These are phyloP conservation scores for Argyresthia albistria DNA, from an alignment of 2,888 invertebrate genomes.

Conservation along the genomic window DNA sequence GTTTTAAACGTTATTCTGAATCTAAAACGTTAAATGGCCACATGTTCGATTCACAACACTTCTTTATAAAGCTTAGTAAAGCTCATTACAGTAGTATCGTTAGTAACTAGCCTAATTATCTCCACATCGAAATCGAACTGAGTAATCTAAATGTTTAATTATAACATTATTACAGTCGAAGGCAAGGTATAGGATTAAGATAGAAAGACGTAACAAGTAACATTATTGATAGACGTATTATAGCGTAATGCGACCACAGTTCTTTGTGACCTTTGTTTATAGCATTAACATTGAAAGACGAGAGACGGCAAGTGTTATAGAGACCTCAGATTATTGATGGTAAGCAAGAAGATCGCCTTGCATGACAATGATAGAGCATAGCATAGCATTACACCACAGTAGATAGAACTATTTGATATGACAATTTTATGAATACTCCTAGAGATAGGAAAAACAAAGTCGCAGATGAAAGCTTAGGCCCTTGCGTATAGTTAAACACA, in stretches of 20 bases:
- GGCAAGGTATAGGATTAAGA: conserved; percentile 42
- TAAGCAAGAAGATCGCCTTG: neutral
- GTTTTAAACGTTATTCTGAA: conserved; percentile 2
- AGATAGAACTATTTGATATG: neutral
- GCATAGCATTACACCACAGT: neutral
- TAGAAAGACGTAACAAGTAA: neutral
- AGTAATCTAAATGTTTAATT: conserved; percentile 30
- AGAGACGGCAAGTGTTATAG: conserved; percentile 59
- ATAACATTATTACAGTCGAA: conserved; percentile 39
- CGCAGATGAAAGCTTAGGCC: conserved; percentile 2
- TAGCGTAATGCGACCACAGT: neutral
- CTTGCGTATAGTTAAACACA: neutral
- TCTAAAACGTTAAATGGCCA: conserved; percentile 58
- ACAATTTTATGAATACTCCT: neutral
- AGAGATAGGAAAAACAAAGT: neutral
- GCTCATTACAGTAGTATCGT: conserved; percentile 61
- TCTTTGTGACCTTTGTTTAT: conserved; percentile 10
- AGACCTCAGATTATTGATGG: conserved; percentile 31
- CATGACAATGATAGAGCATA: neutral
- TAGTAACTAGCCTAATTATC: conserved; percentile 37
- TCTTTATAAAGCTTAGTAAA: conserved; percentile 68
- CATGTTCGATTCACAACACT: conserved; percentile 71
- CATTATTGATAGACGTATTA: neutral
- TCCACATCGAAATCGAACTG: conserved; percentile 33
- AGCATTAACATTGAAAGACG: conserved; percentile 30